Evolutionary conservation across 2,797 vertebrate species (phyloP).

Genomic region (Peromyscus attwateri): DNA sequence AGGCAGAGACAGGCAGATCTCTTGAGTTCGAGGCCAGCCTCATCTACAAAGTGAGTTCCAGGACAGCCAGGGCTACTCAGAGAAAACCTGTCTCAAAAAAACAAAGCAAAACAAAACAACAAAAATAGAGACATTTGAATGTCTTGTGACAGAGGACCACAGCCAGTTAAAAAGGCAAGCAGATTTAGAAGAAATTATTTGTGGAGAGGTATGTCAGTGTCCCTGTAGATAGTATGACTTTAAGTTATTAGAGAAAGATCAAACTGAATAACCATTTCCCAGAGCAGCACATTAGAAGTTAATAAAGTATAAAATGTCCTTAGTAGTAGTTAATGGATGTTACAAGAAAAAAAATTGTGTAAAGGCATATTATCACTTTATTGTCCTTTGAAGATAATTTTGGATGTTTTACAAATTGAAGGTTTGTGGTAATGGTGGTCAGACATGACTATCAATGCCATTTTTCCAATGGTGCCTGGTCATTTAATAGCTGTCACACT

Average conservation of each 20-base stretch:
- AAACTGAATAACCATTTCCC: not conserved
- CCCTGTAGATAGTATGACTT: not conserved
- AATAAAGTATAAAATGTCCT: not conserved
- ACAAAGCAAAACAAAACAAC: too few relatives aligned
- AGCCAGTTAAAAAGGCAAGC: slow-evolving; percentile 34
- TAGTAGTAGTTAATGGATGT: not conserved
- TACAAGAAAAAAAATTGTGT: not conserved
- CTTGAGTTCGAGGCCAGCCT: too few relatives aligned
- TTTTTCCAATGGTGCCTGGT: not conserved
- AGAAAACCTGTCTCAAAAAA: too few relatives aligned
- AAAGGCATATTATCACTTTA: not conserved
- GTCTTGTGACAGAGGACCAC: not conserved
- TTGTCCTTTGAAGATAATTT: not conserved
- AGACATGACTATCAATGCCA: not conserved
- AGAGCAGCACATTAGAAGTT: slow-evolving; percentile 15
- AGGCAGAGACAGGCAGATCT: too few relatives aligned
- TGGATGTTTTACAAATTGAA: not conserved
- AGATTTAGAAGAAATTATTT: slow-evolving; percentile 33
- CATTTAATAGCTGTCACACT: not conserved
- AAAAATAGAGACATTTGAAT: too few relatives aligned
- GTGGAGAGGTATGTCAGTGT: not conserved
- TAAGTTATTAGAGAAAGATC: slow-evolving; percentile 15
- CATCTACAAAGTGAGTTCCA: too few relatives aligned
- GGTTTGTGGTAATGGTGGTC: not conserved
- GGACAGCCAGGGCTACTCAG: too few relatives aligned